Evolutionary conservation across 2,888 invertebrate species (phyloP).

Genomic region (Lepidocyrtinus sp.): DNA sequence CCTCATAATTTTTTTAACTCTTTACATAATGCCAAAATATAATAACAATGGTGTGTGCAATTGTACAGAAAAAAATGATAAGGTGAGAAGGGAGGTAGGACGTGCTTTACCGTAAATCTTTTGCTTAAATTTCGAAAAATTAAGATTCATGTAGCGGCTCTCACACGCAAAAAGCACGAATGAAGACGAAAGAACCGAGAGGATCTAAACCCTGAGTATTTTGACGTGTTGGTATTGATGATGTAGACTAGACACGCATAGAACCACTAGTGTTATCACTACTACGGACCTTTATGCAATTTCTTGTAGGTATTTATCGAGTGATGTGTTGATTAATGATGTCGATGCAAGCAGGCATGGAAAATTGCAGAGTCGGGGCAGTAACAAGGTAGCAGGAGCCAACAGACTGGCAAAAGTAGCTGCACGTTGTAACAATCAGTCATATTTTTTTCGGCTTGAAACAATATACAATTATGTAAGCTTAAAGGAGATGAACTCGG

Average conservation of each 20-base stretch:
- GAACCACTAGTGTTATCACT: background rate
- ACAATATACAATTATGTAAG: conserved; percentile 16
- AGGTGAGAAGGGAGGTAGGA: background rate
- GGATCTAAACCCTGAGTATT: too few relatives aligned
- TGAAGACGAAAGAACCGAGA: conserved; percentile 1
- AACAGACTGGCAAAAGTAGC: conserved; percentile 26
- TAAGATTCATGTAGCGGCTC: conserved; percentile 14
- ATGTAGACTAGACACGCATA: background rate
- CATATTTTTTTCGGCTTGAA: conserved; percentile 10
- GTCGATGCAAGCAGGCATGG: conserved; percentile 34
- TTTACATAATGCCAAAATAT: too few relatives aligned
- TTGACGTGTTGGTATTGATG: too few relatives aligned
- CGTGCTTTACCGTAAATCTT: conserved; percentile 9
- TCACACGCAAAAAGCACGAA: background rate
- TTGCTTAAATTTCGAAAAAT: conserved; percentile 3
- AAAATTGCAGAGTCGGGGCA: conserved; percentile 31
- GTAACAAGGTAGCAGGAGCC: conserved; percentile 23
- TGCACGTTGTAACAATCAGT: conserved; percentile 19
- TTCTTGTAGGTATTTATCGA: background rate
- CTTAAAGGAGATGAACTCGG: background rate
- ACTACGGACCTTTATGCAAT: conserved; percentile 8
- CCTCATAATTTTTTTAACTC: background rate
- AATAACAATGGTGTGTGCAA: too few relatives aligned
- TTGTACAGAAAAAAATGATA: too few relatives aligned
- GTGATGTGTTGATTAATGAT: conserved; percentile 1